Conservation (phyloP, 2,113 vertebrate genomes). For the Lampris incognitus region DNA sequence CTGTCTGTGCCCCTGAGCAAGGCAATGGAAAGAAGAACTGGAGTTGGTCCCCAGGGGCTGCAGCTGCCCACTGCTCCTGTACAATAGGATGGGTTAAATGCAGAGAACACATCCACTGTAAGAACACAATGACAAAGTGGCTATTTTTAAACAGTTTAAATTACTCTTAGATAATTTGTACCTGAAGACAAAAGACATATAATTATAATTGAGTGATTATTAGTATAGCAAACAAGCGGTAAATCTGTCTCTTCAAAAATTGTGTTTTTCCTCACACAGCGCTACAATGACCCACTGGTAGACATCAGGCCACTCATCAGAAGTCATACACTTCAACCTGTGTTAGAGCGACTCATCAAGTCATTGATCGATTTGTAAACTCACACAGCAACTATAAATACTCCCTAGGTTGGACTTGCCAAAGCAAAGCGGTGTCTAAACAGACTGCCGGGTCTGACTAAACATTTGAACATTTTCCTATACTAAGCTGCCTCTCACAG, state of each 20-base stretch:
- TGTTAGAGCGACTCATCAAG: not conserved
- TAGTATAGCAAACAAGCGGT: not conserved
- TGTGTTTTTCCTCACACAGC: not conserved
- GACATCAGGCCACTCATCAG: not conserved
- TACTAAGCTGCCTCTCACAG: too few species aligned
- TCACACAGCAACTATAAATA: not conserved
- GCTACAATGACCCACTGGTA: not conserved
- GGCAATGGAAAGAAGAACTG: too few species aligned
- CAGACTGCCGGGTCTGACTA: not conserved
- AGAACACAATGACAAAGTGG: not conserved
- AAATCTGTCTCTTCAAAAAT: not conserved
- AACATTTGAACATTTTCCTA: not conserved
- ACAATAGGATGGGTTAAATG: too few species aligned
- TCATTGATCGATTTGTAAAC: conserved; percentile 17
- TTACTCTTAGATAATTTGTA: not conserved
- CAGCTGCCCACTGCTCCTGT: too few species aligned
- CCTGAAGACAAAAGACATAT: not conserved
- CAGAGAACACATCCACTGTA: too few species aligned
- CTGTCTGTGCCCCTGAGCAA: too few species aligned
- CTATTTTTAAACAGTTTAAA: not conserved
- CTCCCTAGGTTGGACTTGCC: too few species aligned
- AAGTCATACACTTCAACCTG: conserved; percentile 23
- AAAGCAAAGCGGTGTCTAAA: too few species aligned
- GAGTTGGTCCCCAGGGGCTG: too few species aligned
- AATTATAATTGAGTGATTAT: not conserved